Base-by-base conservation (phyloP, 1,140 invertebrate species). In the Rhagoletis zephyria region DNA sequence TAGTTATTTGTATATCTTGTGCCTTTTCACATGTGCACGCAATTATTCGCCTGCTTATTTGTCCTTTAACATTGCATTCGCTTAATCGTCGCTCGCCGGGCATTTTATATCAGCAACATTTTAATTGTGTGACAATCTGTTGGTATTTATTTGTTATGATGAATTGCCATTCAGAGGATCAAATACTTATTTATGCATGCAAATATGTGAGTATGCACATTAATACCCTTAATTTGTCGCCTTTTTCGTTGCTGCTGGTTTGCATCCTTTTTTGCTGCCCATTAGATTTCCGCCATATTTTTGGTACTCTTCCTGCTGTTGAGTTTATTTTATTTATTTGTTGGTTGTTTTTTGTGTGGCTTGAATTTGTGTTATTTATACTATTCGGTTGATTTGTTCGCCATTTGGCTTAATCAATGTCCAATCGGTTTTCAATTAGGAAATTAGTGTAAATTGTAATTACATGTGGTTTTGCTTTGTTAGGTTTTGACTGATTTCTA, bases 81-180 rank as follows among this genome's bases (percentile, higher is more conserved):
- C 48, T 81, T 19, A 81, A 56, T 56, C 74, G 48, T 81, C 74
- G 16, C 45, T 56, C 45, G n/a, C 16, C 48, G 74, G 70, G 42
- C 3, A 30, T 81, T 56, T 81, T 30, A n/a, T 81, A 81, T 51
- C 74, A 81, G 59, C 48, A 81, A n/a, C 74, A 81, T 81, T 81
- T 81, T 81, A 81, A 81, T 81, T 81, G 74, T 81, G 74, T 81
- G 74, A 81, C 74, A 81, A 81, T 81, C 74, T 81, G 74, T 81
- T 56, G 74, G 74, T 81, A 81, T 81, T 81, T 81, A 56, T 81
- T 56, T 81, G 74, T 81, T 81, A 81, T 81, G 74, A 81, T 81
- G 74, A 81, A 81, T 81, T 51, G 74, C 74, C 74, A 56, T 81
- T 56, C 48, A 56, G 30, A 30, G 16, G 64, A n/a, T 5, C 64